Evolutionary conservation across 2,113 vertebrate genomes (phyloP).

Genomic region (Dicerorhinus sumatrensis): DNA sequence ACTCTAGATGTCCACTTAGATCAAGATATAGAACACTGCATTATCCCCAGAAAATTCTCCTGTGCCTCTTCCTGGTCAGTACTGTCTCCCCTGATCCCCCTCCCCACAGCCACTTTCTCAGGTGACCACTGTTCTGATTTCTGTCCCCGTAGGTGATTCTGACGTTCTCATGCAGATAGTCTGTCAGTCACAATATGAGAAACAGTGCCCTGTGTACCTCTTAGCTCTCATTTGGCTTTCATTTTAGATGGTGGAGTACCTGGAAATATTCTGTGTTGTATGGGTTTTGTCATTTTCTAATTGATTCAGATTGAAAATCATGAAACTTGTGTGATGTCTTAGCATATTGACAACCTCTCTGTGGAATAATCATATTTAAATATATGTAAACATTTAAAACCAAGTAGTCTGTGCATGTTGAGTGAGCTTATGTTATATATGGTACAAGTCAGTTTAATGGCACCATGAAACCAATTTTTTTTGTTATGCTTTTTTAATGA

Average conservation of each 20-base stretch:
- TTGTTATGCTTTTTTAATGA: background rate
- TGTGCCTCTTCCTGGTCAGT: background rate
- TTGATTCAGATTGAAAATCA: conserved; percentile 41
- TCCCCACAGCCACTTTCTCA: background rate
- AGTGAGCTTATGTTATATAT: background rate
- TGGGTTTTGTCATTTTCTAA: conserved; percentile 26
- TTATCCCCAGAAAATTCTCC: conserved; percentile 9
- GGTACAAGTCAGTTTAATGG: background rate
- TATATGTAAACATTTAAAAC: conserved; percentile 46
- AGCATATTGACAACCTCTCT: background rate
- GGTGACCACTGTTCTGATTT: background rate
- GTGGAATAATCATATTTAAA: conserved; percentile 48
- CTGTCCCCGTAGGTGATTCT: background rate
- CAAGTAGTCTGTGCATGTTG: background rate
- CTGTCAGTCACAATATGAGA: background rate
- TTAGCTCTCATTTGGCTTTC: background rate
- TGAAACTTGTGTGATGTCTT: conserved; percentile 13
- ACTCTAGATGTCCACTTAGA: background rate
- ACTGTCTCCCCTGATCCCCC: background rate
- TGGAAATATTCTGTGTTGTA: background rate
- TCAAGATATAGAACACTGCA: background rate
- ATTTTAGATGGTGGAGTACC: background rate
- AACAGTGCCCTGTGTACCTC: background rate
- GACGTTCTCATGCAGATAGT: background rate
- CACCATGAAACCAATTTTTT: background rate